Percentiles rank a stretch among this genome's conserved stretches.
These are phyloP conservation scores for Drosophila neonasuta DNA, from an alignment of 2,888 invertebrate genomes.

Conservation along the genomic window DNA sequence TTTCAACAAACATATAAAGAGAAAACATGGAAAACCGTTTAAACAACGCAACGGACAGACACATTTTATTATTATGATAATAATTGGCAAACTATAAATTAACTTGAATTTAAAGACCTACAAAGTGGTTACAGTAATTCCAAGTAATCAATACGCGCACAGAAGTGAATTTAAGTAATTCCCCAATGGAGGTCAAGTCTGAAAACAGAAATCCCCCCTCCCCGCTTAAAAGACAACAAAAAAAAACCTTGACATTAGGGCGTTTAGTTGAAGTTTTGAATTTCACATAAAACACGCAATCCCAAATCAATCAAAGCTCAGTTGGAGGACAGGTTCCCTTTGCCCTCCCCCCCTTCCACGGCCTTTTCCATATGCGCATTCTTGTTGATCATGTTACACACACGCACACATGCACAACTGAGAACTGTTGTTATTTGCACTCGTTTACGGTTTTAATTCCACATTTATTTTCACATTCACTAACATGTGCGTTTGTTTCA, in stretches of 20 bases:
- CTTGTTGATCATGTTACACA: slow-evolving; percentile 8
- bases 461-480: slow-evolving; percentile 15
- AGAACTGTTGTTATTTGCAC: slow-evolving; percentile 20
- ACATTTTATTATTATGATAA: not conserved
- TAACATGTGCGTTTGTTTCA: slow-evolving; percentile 20
- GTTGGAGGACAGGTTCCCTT: slow-evolving; percentile 15
- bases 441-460: slow-evolving; percentile 4
- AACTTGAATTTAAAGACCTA: not conserved
- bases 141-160: not conserved
- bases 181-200: slow-evolving; percentile 47
- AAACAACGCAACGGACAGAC: not conserved
- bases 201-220: slow-evolving; percentile 27
- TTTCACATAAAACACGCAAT: slow-evolving; percentile 31
- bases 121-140: not conserved
- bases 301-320: slow-evolving; percentile 55
- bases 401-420: not conserved
- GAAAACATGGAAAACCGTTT: slow-evolving; percentile 11
- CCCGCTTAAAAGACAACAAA: not conserved
- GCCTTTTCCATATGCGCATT: slow-evolving; percentile 21
- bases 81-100: not conserved
- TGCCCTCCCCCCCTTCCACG: not conserved
- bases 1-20: not conserved
- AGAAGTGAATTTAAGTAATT: slow-evolving; percentile 15
- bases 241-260: slow-evolving; percentile 64
- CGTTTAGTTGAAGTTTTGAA: slow-evolving; percentile 27